A percentile compares a stretch with the other conserved stretches of the same genome.
phyloP scores from a whole-genome alignment of 2,797 vertebrate species.

The Gymnothorax reevesii region DNA sequence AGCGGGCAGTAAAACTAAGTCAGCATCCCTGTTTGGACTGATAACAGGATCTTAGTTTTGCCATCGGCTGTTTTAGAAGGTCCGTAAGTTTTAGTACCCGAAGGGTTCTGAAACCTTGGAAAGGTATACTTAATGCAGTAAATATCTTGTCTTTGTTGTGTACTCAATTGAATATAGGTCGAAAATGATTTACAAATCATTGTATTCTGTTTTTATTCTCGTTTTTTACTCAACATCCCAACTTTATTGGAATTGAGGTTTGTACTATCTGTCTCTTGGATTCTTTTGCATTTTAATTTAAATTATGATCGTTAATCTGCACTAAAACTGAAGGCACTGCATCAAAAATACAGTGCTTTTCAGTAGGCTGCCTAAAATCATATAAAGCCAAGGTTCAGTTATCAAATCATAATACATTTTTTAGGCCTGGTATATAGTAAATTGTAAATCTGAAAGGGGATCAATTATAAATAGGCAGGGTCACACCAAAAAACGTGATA shows the following conservation, averaged over 20 bases:
- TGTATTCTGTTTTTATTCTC: too few relatives aligned
- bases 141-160: background rate
- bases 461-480: too few relatives aligned
- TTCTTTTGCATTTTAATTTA: background rate
- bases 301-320: background rate
- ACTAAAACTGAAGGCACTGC: background rate
- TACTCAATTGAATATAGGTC: too few relatives aligned
- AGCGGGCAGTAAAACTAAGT: conserved; percentile 16
- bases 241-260: too few relatives aligned
- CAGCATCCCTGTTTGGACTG: background rate
- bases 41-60: conserved; percentile 3
- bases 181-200: too few relatives aligned
- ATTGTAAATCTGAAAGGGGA: too few relatives aligned
- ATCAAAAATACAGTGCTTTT: background rate
- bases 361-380: background rate
- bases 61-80: background rate
- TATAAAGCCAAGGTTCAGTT: too few relatives aligned
- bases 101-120: background rate
- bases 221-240: too few relatives aligned
- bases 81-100: background rate
- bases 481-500: too few relatives aligned
- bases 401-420: too few relatives aligned
- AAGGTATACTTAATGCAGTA: background rate
- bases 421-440: too few relatives aligned
- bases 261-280: background rate